These are phyloP conservation scores for Amazonetta brasiliensis DNA, from an alignment of 2,797 vertebrate genomes.

Conservation along the genomic window DNA sequence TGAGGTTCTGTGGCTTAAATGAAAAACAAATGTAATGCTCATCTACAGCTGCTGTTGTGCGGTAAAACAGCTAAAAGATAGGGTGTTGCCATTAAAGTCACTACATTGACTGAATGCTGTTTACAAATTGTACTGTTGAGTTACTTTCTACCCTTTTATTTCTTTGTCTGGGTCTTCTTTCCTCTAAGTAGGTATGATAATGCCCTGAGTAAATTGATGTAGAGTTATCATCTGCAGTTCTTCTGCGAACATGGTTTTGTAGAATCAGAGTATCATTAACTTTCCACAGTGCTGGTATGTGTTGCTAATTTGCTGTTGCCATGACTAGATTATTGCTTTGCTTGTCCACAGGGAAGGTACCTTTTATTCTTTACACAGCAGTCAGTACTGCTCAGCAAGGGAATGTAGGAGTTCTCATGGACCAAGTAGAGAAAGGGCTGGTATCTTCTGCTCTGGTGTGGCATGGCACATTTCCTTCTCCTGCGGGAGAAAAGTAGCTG, in stretches of 20 bases:
- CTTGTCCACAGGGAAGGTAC: neutral
- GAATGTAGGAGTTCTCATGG: neutral
- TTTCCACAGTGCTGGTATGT: neutral
- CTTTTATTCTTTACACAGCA: neutral
- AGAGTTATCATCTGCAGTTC: neutral
- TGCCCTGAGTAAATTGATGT: neutral
- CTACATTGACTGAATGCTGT: neutral
- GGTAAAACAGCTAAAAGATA: neutral
- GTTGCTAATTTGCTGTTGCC: slow-evolving; percentile 13
- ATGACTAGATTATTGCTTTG: neutral
- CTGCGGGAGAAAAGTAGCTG: neutral
- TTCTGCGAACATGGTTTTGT: neutral
- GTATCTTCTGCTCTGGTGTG: neutral
- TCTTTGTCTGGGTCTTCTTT: neutral
- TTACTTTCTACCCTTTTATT: neutral
- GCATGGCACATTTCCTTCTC: neutral
- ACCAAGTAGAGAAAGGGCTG: neutral
- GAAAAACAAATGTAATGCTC: neutral
- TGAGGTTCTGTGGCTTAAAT: neutral
- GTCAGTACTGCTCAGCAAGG: neutral
- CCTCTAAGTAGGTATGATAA: neutral
- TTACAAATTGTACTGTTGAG: neutral
- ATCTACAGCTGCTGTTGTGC: neutral
- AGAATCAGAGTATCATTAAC: neutral
- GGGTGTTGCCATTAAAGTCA: neutral